Percentiles rank a stretch among this genome's conserved stretches.
These are phyloP conservation scores for Brachionus manjavacas DNA, from an alignment of 1,140 invertebrate species.

Conservation along the genomic window DNA sequence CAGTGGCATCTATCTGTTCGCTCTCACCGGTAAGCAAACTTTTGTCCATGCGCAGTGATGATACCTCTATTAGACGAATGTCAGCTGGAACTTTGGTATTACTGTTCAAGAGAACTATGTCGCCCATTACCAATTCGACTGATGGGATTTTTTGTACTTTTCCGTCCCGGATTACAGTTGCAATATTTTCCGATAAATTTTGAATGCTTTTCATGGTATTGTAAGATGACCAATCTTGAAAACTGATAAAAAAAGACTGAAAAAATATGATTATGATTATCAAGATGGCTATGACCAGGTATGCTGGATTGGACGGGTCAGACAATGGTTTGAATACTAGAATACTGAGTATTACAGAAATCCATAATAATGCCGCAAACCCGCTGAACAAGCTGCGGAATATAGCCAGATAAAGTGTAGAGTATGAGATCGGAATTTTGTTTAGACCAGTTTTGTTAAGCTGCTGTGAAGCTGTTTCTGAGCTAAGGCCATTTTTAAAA, in stretches of 20 bases:
- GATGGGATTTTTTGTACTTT: constrained; percentile 73
- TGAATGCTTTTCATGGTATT: constrained; percentile 26
- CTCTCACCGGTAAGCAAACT: constrained; percentile 34
- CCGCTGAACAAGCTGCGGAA: constrained; percentile 16
- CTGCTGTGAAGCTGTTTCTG: background rate
- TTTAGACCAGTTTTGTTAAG: background rate
- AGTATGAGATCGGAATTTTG: background rate
- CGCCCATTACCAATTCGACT: constrained; percentile 56
- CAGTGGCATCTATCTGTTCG: constrained; percentile 10
- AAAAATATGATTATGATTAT: constrained; percentile 11
- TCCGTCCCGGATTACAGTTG: constrained; percentile 86
- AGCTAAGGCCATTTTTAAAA: background rate
- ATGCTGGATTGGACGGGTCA: background rate
- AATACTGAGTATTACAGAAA: background rate
- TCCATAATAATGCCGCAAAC: constrained; percentile 3
- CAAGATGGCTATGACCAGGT: background rate
- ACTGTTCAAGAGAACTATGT: constrained; percentile 1
- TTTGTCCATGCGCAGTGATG: background rate
- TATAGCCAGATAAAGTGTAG: background rate
- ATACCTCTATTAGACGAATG: constrained; percentile 10
- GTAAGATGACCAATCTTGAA: constrained; percentile 34
- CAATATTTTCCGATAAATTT: constrained; percentile 61
- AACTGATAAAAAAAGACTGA: constrained; percentile 36
- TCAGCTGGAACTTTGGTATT: constrained; percentile 33
- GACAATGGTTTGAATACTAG: background rate